phyloP scores from a whole-genome alignment of 1,140 invertebrate genomes.

The Mya arenaria region DNA sequence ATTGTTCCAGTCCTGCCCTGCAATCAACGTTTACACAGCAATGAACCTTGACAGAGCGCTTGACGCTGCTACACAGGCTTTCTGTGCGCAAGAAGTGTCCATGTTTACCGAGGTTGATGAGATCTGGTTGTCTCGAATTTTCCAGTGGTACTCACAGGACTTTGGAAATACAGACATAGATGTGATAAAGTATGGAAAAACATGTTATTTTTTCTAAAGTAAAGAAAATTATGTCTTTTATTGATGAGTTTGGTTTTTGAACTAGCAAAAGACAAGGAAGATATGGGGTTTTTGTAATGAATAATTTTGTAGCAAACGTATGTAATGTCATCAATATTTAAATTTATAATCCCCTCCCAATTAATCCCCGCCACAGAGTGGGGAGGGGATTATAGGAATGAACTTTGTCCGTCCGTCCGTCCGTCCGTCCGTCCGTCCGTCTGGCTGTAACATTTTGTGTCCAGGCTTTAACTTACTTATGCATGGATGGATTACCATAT shows the following conservation, averaged over 20 bases:
- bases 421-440: too few relatives aligned
- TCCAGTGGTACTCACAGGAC: constrained; percentile 79
- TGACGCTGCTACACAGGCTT: constrained; percentile 72
- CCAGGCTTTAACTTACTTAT: too few relatives aligned
- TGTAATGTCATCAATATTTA: not conserved
- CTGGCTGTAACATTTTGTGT: too few relatives aligned
- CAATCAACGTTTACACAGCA: constrained; percentile 77
- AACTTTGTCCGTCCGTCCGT: too few relatives aligned
- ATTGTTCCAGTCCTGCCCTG: constrained; percentile 79
- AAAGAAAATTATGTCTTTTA: not conserved
- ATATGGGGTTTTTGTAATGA: too few relatives aligned
- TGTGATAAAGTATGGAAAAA: constrained; percentile 70
- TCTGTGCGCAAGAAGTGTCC: constrained; percentile 77
- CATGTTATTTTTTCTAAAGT: not conserved
- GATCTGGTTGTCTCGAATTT: constrained; percentile 76
- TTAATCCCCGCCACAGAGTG: not conserved
- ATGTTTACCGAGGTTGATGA: constrained; percentile 68
- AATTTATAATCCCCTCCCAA: not conserved
- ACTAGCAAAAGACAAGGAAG: too few relatives aligned
- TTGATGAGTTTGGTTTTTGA: not conserved
- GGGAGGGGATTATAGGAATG: not conserved
- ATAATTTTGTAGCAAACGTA: too few relatives aligned
- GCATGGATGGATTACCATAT: too few relatives aligned
- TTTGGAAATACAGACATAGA: constrained; percentile 77
- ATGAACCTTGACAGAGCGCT: constrained; percentile 75